Conservation (phyloP, 2,113 vertebrate genomes). For the Phyllopteryx taeniolatus region DNA sequence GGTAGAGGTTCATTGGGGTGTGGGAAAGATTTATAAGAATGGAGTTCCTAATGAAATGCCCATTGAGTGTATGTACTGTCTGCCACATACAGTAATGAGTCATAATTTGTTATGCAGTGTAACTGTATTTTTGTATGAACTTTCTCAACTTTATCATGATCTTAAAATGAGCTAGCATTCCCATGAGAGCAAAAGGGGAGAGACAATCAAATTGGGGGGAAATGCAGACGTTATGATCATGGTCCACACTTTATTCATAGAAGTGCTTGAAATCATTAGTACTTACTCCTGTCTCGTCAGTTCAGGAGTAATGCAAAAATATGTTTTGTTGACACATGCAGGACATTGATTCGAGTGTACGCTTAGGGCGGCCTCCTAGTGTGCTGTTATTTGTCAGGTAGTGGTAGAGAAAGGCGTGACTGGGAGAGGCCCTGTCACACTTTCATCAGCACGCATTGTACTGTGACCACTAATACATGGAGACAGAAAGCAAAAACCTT, state of each 20-base stretch:
- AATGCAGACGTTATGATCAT: slow-evolving; percentile 45
- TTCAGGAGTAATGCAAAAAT: not conserved
- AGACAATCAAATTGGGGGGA: slow-evolving; percentile 34
- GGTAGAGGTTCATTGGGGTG: too few species aligned
- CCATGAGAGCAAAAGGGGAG: slow-evolving; percentile 52
- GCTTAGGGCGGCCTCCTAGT: slow-evolving; percentile 3
- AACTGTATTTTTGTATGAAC: too few species aligned
- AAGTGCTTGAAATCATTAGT: not conserved
- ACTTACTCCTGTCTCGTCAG: not conserved
- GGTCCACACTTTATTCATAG: slow-evolving; percentile 2
- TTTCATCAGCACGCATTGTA: slow-evolving; percentile 45
- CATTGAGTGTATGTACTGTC: too few species aligned
- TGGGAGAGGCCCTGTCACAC: slow-evolving; percentile 49
- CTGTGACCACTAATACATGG: slow-evolving; percentile 58
- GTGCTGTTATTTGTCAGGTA: slow-evolving; percentile 43
- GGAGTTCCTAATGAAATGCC: too few species aligned
- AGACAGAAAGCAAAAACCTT: slow-evolving; percentile 52
- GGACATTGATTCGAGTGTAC: not conserved
- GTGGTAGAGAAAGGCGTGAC: slow-evolving; percentile 55
- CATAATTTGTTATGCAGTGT: too few species aligned
- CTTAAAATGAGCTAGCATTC: slow-evolving; percentile 21
- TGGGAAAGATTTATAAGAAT: too few species aligned
- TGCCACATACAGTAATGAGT: too few species aligned
- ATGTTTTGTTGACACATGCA: not conserved
- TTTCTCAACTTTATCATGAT: too few species aligned